phyloP scores from a whole-genome alignment of 2,797 vertebrate genomes.

The Muscicapa striata region DNA sequence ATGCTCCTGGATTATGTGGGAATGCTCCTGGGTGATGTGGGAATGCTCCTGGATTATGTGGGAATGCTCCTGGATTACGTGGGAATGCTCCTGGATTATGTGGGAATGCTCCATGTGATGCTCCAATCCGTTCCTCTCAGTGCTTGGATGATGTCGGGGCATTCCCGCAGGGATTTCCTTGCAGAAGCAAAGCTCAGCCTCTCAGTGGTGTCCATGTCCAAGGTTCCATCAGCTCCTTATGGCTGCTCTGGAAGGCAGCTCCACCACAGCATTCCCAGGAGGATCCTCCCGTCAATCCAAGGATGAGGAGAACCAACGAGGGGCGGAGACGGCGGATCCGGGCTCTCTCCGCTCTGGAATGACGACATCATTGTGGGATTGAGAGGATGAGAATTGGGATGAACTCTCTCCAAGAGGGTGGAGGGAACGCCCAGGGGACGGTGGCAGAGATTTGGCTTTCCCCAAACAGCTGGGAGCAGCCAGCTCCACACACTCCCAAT shows the following conservation, averaged over 20 bases:
- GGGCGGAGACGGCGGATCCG: background rate
- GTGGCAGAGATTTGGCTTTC: conserved; percentile 20
- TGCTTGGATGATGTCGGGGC: background rate
- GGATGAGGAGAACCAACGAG: rapidly evolving
- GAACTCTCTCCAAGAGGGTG: background rate
- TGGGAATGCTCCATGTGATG: background rate
- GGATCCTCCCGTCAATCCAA: background rate
- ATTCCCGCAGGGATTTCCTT: background rate
- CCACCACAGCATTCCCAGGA: background rate
- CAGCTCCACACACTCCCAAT: background rate
- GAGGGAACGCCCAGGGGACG: background rate
- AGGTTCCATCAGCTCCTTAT: background rate
- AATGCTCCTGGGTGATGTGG: too few species aligned
- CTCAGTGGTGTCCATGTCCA: rapidly evolving
- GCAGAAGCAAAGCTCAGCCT: background rate
- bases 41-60: too few species aligned
- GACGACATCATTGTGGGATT: background rate
- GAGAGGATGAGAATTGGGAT: background rate
- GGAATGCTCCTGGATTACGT: background rate
- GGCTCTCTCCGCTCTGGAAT: background rate
- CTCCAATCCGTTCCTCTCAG: background rate
- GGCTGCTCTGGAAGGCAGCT: background rate
- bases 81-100: too few species aligned
- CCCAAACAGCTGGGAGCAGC: background rate
- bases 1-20: too few species aligned